phyloP scores from a whole-genome alignment of 2,113 vertebrate genomes.

The Arenaria interpres region DNA sequence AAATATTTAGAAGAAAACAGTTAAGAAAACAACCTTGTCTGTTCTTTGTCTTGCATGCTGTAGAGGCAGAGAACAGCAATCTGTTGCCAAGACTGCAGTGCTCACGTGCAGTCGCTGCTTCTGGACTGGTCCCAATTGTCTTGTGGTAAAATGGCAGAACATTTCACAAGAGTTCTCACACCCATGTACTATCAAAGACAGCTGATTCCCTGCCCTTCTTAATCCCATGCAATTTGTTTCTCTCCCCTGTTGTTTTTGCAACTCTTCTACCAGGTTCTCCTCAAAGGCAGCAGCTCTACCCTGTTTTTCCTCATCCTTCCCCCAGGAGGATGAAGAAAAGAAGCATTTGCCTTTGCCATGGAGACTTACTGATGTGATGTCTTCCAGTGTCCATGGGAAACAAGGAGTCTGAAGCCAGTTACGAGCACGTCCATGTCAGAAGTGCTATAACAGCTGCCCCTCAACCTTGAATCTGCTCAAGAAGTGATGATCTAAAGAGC shows the following conservation, averaged over 20 bases:
- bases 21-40: not conserved
- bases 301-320: not conserved
- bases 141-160: not conserved
- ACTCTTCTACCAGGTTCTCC: not conserved
- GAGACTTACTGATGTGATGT: not conserved
- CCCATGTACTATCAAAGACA: not conserved
- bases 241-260: not conserved
- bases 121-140: not conserved
- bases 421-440: not conserved
- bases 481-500: not conserved
- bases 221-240: not conserved
- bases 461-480: not conserved
- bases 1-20: not conserved
- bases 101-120: not conserved
- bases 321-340: not conserved
- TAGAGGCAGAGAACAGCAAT: not conserved
- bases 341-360: not conserved
- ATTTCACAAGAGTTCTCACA: slow-evolving; percentile 7
- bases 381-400: not conserved
- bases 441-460: not conserved
- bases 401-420: not conserved
- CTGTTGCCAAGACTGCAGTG: not conserved
- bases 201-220: not conserved
- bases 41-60: not conserved
- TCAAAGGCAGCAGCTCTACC: not conserved